Conservation (phyloP, 2,113 vertebrate genomes). For the Peucedramus taeniatus region DNA sequence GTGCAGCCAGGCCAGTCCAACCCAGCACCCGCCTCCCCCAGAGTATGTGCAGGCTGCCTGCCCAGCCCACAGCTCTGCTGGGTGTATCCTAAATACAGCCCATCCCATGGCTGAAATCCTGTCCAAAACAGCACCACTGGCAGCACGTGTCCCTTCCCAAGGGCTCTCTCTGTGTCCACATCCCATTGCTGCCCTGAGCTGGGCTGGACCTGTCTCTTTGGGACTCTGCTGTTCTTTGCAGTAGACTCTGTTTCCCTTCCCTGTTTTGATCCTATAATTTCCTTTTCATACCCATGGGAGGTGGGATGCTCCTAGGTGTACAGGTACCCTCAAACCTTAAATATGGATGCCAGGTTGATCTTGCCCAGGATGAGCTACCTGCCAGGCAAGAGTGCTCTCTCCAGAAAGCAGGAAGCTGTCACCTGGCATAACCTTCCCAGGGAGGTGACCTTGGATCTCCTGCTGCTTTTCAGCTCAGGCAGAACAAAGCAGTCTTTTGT, state of each 20-base stretch:
- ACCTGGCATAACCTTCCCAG: neutral
- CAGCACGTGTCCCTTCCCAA: accelerated
- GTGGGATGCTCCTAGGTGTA: neutral
- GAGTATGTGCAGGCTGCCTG: neutral
- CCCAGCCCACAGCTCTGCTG: neutral
- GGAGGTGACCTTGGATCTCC: neutral
- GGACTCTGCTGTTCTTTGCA: neutral
- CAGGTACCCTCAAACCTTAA: neutral
- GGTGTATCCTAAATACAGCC: neutral
- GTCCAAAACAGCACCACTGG: neutral
- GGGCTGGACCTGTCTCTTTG: neutral
- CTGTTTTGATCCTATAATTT: neutral
- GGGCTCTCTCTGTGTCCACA: neutral
- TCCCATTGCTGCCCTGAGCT: neutral
- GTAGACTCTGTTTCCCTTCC: neutral
- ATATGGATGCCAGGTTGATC: neutral
- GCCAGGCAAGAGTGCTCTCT: neutral
- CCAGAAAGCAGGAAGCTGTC: neutral
- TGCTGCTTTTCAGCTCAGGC: neutral
- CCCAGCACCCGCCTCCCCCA: neutral
- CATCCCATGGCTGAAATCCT: neutral
- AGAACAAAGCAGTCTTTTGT: constrained; percentile 18
- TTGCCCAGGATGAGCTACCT: neutral
- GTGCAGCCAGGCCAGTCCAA: too few relatives aligned
- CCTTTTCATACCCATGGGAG: neutral